Base-by-base conservation (phyloP, 2,888 invertebrate species). In the Spisula subtruncata region DNA sequence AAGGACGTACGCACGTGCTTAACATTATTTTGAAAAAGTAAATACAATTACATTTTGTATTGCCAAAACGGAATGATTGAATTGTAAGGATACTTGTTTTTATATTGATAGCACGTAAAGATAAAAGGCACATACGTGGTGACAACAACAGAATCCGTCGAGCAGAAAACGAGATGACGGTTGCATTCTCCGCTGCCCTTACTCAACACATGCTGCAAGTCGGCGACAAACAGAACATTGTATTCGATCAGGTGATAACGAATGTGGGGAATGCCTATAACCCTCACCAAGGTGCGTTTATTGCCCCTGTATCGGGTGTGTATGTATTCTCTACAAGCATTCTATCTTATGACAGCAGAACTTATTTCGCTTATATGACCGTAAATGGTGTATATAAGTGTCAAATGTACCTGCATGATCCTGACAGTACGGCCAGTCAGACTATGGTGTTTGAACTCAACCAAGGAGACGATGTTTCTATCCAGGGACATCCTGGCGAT, bases 321-420 rank as follows among this genome's bases (percentile, higher is more conserved):
- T 56, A 56, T 20, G 56, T 56, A 20, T 56, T 56, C 56, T 56
- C 56, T 56, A 56, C 56, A 56, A 56, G 89, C 87, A 16, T 56
- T 71, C 8, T 71, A 35, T 4, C 91, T 86, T 81, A 92, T 90
- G 5, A 29, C 16, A 1, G 32, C 20, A 91, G 92, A 91, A 89
- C 89, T 92, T 8, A 86, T 29, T 46, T 83, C 85, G 56, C 56
- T 0, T 20, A 18, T 20, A n/a, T 56, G 5, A n/a, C n/a, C 20
- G 56, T 56, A 18, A 56, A 56, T 56, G n/a, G n/a, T 18, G n/a
- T 20, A 20, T 20, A 18, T 5, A 56, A 56, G 20, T 56, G 20
- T n/a, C 56, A 56, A 18, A 14, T 56, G 18, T 56, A 18, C 20
- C 6, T 56, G 56, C 56, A 56, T n/a, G 56, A 56, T 56, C 20